Evolutionary conservation across 2,797 vertebrate species (phyloP).

Genomic region (Phataginus tricuspis): DNA sequence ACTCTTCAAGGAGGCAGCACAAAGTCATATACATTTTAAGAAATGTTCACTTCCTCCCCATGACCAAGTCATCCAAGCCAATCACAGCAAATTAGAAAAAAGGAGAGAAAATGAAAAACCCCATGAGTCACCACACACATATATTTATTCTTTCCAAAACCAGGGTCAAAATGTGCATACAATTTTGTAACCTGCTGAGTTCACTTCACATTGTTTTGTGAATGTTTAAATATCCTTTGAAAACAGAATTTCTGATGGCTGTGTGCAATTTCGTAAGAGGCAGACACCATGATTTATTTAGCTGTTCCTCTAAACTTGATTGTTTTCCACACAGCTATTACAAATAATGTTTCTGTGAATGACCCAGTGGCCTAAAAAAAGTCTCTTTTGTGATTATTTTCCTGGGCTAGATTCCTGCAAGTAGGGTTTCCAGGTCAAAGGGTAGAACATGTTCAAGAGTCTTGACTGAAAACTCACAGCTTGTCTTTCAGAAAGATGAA

Average conservation of each 20-base stretch:
- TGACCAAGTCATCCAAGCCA: neutral
- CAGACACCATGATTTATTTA: neutral
- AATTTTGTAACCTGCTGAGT: neutral
- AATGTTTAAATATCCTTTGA: neutral
- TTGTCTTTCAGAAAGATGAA: constrained; percentile 10
- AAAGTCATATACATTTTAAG: neutral
- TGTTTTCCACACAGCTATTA: neutral
- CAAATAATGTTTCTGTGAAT: neutral
- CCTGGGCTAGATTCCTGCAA: neutral
- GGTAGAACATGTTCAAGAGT: neutral
- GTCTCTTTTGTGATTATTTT: neutral
- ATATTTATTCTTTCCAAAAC: constrained; percentile 4
- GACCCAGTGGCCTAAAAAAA: neutral
- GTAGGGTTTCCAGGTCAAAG: neutral
- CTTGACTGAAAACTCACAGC: neutral
- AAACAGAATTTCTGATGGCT: neutral
- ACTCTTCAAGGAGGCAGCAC: neutral
- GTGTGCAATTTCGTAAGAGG: neutral
- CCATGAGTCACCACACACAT: neutral
- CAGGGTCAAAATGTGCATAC: neutral
- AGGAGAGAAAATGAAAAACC: neutral
- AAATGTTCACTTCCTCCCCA: neutral
- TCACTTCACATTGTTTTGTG: neutral
- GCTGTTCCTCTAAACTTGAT: neutral
- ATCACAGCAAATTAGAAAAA: neutral